Evolutionary conservation across 2,888 invertebrate genomes (phyloP).

Genomic region (Sabatieria punctata): DNA sequence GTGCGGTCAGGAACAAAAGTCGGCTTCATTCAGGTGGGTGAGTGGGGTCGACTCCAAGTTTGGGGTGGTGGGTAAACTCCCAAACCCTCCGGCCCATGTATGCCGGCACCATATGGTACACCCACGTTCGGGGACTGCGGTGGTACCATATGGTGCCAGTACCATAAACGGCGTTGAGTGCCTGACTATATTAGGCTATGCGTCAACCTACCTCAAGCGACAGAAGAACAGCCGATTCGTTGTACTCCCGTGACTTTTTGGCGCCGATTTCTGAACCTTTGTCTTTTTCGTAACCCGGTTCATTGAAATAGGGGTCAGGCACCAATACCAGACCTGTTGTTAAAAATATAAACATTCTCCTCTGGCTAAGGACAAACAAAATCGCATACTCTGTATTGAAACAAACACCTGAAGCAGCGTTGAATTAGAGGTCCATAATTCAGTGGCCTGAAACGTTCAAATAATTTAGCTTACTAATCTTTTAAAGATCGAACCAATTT

Average conservation of each 20-base stretch:
- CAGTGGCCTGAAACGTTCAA: slow-evolving; percentile 45
- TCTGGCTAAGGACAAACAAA: background rate
- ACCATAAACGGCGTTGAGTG: too few relatives aligned
- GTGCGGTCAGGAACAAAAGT: too few relatives aligned
- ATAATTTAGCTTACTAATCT: too few relatives aligned
- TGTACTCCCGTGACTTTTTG: slow-evolving; percentile 89
- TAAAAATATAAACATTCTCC: background rate
- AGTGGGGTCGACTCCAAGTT: too few relatives aligned
- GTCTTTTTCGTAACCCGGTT: slow-evolving; percentile 88
- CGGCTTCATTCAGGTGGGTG: too few relatives aligned
- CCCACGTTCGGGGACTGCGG: too few relatives aligned
- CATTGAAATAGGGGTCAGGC: slow-evolving; percentile 86
- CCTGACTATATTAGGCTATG: too few relatives aligned
- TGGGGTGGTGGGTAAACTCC: too few relatives aligned
- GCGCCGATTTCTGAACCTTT: slow-evolving; percentile 72
- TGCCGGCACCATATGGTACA: too few relatives aligned
- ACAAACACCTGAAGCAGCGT: slow-evolving; percentile 79
- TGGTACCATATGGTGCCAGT: too few relatives aligned
- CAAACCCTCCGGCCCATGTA: too few relatives aligned
- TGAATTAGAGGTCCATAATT: slow-evolving; percentile 57
- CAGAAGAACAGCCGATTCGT: slow-evolving; percentile 62
- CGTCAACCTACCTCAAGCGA: slow-evolving; percentile 6
- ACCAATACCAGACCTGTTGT: slow-evolving; percentile 65
- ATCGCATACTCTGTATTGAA: slow-evolving; percentile 55
- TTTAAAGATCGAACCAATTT: too few relatives aligned